These are phyloP conservation scores for Pterostichus niger DNA, from an alignment of 2,888 invertebrate genomes.

Conservation along the genomic window DNA sequence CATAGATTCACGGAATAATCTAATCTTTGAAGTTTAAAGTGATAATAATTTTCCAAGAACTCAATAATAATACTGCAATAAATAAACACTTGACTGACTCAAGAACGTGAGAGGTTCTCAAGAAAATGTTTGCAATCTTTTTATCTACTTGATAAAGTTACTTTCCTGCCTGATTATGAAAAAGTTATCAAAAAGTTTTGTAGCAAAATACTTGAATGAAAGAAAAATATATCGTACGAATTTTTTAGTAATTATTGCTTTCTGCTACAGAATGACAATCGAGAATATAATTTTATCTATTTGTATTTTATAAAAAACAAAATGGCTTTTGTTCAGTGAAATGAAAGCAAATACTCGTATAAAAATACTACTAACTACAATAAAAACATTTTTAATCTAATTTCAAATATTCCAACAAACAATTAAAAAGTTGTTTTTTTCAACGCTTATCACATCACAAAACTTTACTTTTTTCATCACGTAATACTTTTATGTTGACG, in stretches of 20 bases:
- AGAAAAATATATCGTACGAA: background rate
- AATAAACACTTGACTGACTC: slow-evolving; percentile 6
- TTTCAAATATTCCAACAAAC: too few species aligned
- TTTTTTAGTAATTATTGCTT: background rate
- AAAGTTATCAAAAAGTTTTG: background rate
- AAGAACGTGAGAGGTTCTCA: background rate
- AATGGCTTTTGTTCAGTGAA: background rate
- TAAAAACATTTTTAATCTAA: too few species aligned
- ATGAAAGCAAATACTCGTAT: background rate
- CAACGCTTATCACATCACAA: background rate
- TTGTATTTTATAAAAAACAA: background rate
- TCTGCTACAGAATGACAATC: too few species aligned
- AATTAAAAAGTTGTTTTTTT: too few species aligned
- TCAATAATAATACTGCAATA: slow-evolving; percentile 4
- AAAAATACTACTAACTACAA: background rate
- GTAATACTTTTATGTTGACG: background rate
- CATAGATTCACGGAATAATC: background rate
- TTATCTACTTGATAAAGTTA: slow-evolving; percentile 4
- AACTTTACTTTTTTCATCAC: slow-evolving; percentile 1
- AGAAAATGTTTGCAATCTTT: background rate
- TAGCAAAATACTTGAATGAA: background rate
- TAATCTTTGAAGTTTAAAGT: slow-evolving; percentile 7
- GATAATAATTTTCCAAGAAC: slow-evolving; percentile 15
- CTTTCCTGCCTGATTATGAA: background rate
- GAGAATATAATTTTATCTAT: background rate